These are phyloP conservation scores for Dallia pectoralis DNA, from an alignment of 2,797 vertebrate genomes.

Conservation along the genomic window DNA sequence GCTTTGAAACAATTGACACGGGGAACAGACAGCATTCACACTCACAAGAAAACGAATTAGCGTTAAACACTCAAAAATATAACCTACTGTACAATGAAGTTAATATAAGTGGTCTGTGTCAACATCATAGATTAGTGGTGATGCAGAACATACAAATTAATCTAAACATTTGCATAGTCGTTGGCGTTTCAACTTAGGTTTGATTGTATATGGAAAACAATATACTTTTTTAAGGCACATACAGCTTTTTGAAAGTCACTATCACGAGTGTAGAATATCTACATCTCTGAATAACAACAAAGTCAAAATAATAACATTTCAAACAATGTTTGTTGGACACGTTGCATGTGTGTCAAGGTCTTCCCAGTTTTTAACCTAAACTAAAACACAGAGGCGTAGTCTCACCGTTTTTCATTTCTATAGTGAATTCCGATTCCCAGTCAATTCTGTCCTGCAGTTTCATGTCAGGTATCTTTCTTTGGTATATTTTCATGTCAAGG, in stretches of 20 bases:
- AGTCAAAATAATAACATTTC: not conserved
- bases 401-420: no score
- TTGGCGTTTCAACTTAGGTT: slow-evolving; percentile 51
- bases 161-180: slow-evolving; percentile 45
- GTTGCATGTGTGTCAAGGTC: not conserved
- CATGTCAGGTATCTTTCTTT: not conserved
- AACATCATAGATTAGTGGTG: slow-evolving; percentile 38
- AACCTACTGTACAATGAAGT: slow-evolving; percentile 31
- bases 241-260: slow-evolving; percentile 5
- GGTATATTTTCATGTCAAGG: no score
- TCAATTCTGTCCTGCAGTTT: not conserved
- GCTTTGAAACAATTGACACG: slow-evolving; percentile 21
- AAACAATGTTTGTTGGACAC: not conserved
- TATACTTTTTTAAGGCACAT: slow-evolving; percentile 51
- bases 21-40: slow-evolving; percentile 41
- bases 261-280: slow-evolving; percentile 32
- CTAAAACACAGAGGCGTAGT: not conserved
- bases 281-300: not conserved
- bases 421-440: not conserved
- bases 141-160: slow-evolving; percentile 32
- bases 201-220: slow-evolving; percentile 25
- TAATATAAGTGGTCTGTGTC: slow-evolving; percentile 38
- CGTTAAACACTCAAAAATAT: slow-evolving; percentile 46
- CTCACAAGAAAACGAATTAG: slow-evolving; percentile 51
- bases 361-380: not conserved